These are phyloP conservation scores for Chamaetylas fuelleborni DNA, from an alignment of 2,113 vertebrate genomes.

Conservation along the genomic window DNA sequence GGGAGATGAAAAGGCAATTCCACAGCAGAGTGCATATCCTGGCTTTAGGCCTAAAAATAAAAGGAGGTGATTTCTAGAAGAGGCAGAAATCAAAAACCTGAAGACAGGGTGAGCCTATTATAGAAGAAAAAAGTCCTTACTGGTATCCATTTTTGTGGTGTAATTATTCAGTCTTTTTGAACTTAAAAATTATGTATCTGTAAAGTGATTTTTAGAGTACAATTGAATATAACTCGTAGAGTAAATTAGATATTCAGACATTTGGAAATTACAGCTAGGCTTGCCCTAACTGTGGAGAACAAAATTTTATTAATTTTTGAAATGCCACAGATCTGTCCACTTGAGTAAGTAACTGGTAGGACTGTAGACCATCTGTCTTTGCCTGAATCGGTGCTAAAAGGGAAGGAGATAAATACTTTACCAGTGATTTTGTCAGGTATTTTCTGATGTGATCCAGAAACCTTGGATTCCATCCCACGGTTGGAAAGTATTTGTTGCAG, in stretches of 20 bases:
- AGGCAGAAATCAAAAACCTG: neutral
- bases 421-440: constrained; percentile 5
- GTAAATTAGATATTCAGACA: neutral
- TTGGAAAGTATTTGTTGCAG: neutral
- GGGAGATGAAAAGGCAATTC: constrained; percentile 1
- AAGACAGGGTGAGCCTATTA: neutral
- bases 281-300: neutral
- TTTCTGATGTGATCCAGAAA: constrained; percentile 30
- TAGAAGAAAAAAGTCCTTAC: neutral
- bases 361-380: neutral
- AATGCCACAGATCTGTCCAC: neutral
- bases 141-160: neutral
- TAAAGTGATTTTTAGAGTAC: neutral
- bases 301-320: neutral
- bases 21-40: neutral
- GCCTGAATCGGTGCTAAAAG: neutral
- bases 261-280: neutral
- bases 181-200: neutral
- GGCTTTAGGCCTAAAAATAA: neutral
- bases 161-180: neutral
- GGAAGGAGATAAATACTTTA: constrained; percentile 12
- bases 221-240: neutral
- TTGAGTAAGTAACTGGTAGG: neutral
- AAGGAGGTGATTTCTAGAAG: neutral
- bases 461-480: neutral